These are phyloP conservation scores for Otolemur crassicaudatus DNA, from an alignment of 2,797 vertebrate genomes.

Conservation along the genomic window DNA sequence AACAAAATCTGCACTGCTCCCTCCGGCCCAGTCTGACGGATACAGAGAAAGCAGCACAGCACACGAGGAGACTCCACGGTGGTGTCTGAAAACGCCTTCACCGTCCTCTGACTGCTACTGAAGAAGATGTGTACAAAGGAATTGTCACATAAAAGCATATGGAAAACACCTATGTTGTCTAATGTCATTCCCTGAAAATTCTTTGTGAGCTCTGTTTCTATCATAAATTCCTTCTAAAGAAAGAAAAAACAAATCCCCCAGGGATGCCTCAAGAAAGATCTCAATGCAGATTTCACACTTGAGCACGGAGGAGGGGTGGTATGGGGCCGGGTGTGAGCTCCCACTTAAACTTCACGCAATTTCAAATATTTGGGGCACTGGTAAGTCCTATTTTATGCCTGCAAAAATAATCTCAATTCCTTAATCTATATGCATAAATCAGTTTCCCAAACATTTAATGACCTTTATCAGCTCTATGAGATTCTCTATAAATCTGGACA, in stretches of 20 bases:
- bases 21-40: not conserved
- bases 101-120: not conserved
- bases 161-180: not conserved
- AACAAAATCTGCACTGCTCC: not conserved
- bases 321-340: accelerated
- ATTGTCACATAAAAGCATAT: not conserved
- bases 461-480: not conserved
- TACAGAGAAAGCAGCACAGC: not conserved
- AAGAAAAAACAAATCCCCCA: not conserved
- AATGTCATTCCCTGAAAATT: not conserved
- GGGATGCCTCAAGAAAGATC: not conserved
- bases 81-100: not conserved
- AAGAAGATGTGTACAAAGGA: not conserved
- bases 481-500: not conserved
- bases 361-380: not conserved
- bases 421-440: not conserved
- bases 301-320: not conserved
- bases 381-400: not conserved
- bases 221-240: not conserved
- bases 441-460: not conserved
- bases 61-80: not conserved
- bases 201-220: not conserved
- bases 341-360: not conserved
- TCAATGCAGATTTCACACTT: not conserved
- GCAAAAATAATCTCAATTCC: not conserved